These are phyloP conservation scores for Gracilinanus agilis DNA, from an alignment of 2,113 vertebrate genomes.

Conservation along the genomic window DNA sequence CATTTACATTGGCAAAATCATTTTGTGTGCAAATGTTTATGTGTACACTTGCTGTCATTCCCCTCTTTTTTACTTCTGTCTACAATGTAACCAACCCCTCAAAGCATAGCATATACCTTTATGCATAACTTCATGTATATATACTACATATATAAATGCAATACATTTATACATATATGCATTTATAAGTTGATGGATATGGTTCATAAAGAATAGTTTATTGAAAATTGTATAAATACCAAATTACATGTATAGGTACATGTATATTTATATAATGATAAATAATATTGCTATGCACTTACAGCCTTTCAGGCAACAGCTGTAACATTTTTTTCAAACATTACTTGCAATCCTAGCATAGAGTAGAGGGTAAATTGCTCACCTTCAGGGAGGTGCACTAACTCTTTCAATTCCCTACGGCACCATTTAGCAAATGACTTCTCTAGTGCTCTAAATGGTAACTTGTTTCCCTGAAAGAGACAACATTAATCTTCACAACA, in stretches of 20 bases:
- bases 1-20: not conserved
- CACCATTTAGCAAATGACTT: slow-evolving; percentile 72
- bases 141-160: not conserved
- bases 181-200: not conserved
- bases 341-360: slow-evolving; percentile 52
- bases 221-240: not conserved
- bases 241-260: not conserved
- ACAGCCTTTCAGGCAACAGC: slow-evolving; percentile 49
- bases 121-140: not conserved
- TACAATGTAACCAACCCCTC: not conserved
- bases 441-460: slow-evolving; percentile 72
- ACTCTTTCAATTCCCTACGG: slow-evolving; percentile 72
- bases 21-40: not conserved
- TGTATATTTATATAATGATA: slow-evolving; percentile 14
- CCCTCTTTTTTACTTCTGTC: not conserved
- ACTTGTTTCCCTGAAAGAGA: slow-evolving; percentile 67
- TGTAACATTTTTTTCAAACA: slow-evolving; percentile 24
- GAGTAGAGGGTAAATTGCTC: slow-evolving; percentile 59
- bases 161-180: not conserved
- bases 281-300: slow-evolving; percentile 38
- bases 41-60: not conserved
- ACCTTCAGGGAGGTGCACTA: slow-evolving; percentile 69
- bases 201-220: not conserved
- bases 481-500: slow-evolving; percentile 73
- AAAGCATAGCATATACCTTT: not conserved